phyloP scores from a whole-genome alignment of 1,140 invertebrate genomes.

The Nasonia vitripennis region DNA sequence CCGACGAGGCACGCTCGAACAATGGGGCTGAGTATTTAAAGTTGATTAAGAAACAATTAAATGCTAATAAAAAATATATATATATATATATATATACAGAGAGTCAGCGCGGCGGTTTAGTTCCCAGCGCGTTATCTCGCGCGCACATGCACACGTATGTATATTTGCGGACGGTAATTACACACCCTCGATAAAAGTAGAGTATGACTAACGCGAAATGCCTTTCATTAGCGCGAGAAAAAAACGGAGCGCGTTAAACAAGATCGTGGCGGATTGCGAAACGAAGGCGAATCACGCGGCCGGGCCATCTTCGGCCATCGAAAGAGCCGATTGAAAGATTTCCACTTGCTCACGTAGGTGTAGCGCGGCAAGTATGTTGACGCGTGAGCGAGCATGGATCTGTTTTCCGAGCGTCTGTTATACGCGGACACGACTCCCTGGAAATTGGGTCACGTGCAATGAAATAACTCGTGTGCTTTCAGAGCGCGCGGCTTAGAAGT shows the following conservation, averaged over 20 bases:
- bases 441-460: constrained; percentile 30
- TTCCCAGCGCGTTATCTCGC: constrained; percentile 27
- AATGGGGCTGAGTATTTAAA: constrained; percentile 13
- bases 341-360: background rate
- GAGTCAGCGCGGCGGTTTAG: background rate
- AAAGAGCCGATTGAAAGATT: background rate
- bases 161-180: constrained; percentile 17
- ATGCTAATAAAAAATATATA: background rate
- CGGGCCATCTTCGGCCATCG: background rate
- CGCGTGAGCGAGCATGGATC: constrained; percentile 1
- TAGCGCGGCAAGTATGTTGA: background rate
- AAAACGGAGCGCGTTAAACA: background rate
- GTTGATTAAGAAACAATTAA: constrained; percentile 45
- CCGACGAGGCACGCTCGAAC: constrained; percentile 8
- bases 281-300: background rate
- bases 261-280: background rate
- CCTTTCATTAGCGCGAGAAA: constrained; percentile 17
- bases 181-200: constrained; percentile 34
- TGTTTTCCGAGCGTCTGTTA: background rate
- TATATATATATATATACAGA: too few species aligned
- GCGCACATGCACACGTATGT: background rate
- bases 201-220: constrained; percentile 28
- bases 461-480: constrained; percentile 26
- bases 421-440: background rate
- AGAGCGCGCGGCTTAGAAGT: background rate